Evolutionary conservation across 2,797 vertebrate species (phyloP).

Genomic region (Aldrovandia affinis): DNA sequence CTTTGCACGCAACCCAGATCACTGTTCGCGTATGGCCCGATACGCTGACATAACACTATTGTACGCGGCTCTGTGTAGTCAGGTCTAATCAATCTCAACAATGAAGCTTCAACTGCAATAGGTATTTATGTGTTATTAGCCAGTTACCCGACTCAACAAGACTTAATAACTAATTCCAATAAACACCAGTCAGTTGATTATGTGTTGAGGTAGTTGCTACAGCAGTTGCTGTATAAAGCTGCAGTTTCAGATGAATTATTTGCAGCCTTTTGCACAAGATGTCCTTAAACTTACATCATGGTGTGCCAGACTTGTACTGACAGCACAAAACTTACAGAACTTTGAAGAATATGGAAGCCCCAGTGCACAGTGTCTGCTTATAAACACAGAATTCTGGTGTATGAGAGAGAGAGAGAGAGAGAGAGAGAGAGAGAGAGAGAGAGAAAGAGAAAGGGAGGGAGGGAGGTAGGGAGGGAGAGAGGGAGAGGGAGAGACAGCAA

Average conservation of each 20-base stretch:
- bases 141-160: not conserved
- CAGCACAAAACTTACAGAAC: not conserved
- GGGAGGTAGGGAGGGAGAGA: too few species aligned
- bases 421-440: not conserved
- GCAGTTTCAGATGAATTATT: not conserved
- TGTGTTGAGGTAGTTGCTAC: not conserved
- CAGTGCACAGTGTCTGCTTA: too few species aligned
- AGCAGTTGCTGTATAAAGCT: not conserved
- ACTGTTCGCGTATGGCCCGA: conserved; percentile 29
- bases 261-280: not conserved
- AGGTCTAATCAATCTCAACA: conserved; percentile 50
- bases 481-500: too few species aligned
- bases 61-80: conserved; percentile 31
- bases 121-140: not conserved
- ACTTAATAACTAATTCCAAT: not conserved
- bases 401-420: too few species aligned
- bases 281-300: not conserved
- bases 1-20: conserved; percentile 64
- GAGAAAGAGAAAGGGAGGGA: too few species aligned
- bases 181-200: not conserved
- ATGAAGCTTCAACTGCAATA: conserved; percentile 53
- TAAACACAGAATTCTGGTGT: too few species aligned
- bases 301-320: not conserved
- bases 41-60: conserved; percentile 44
- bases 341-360: not conserved